phyloP scores from a whole-genome alignment of 2,888 invertebrate genomes.

The Formica aserva region DNA sequence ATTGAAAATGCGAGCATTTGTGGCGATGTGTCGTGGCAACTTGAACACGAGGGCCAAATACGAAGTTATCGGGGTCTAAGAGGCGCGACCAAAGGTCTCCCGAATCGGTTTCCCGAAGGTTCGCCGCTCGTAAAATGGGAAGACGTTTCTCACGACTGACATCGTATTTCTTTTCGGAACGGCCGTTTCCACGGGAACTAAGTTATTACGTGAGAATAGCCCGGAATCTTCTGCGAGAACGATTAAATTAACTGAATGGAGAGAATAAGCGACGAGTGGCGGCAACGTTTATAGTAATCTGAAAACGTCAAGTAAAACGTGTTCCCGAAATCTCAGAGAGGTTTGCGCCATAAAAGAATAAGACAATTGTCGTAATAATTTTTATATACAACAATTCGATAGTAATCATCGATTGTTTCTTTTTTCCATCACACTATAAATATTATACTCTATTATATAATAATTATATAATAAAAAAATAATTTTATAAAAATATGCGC shows the following conservation, averaged over 20 bases:
- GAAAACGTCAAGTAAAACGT: neutral
- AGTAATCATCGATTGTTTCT: neutral
- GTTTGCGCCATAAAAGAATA: neutral
- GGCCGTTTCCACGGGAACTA: conserved; percentile 31
- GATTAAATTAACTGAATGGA: conserved; percentile 47
- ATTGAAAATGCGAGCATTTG: neutral
- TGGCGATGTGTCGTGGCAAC: neutral
- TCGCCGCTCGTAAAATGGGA: conserved; percentile 58
- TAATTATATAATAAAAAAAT: neutral
- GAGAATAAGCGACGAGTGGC: conserved; percentile 21
- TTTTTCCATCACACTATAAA: neutral
- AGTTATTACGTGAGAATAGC: conserved; percentile 51
- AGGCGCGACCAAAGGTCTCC: conserved; percentile 57
- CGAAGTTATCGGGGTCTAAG: conserved; percentile 4
- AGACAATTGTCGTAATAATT: neutral
- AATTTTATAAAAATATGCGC: neutral
- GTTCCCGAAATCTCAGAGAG: neutral
- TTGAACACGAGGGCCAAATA: conserved; percentile 1
- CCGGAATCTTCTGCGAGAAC: conserved; percentile 36
- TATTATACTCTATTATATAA: neutral
- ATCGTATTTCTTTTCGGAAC: conserved; percentile 48
- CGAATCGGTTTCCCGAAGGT: conserved; percentile 50
- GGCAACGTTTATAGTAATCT: neutral
- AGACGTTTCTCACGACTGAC: conserved; percentile 38
- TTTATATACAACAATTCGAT: neutral